Evolutionary conservation across 2,113 vertebrate genomes (phyloP), one percentile per base, ranked within the genome.

Genomic region (Calcarius ornatus): DNA sequence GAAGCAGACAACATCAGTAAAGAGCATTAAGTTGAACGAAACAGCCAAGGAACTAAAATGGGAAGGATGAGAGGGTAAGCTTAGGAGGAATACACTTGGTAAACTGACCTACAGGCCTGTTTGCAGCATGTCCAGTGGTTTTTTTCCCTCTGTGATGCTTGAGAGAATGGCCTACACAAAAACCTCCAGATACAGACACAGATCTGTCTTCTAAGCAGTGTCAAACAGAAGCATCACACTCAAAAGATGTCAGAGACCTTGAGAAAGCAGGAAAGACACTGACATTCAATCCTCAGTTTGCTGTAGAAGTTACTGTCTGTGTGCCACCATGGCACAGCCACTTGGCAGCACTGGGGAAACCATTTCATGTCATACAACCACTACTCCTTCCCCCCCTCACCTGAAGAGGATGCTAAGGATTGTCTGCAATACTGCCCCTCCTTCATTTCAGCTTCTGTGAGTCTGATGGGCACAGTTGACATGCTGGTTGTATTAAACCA

Each of bases 401-500:
- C 48, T 45, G 31, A 61, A 28, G 38, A 78, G 28, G 19, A 70
- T 11, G 13, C 17, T 8, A 56, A 50, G 16, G 33, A 65, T 48
- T 1, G 10, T 11, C 48, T 70, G 14, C 0, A 2, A 8, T 22
- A 18, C 6, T 28, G 45, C 31, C 18, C 10, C 42, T 35, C 30
- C 70, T 53, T 72, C 38, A 43, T 33, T 37, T 51, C 71, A 38
- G 17, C 14, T 53, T 40, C 63, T 64, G 9, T 6, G 64, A 64
- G 45, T 27, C 38, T 54, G 38, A 23, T 43, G 17, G 35, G 50
- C 86, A 38, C 37, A 69, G 53, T 6, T 57, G 40, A 69, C 24
- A 38, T 35, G 71, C 40, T 0, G 1, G 72, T 2, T 47, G 51
- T 4, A 33, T n/a, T n/a, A n/a, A n/a, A n/a, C n/a, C n/a, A n/a